phyloP scores from a whole-genome alignment of 2,113 vertebrate species.

The Nematolebias whitei region DNA sequence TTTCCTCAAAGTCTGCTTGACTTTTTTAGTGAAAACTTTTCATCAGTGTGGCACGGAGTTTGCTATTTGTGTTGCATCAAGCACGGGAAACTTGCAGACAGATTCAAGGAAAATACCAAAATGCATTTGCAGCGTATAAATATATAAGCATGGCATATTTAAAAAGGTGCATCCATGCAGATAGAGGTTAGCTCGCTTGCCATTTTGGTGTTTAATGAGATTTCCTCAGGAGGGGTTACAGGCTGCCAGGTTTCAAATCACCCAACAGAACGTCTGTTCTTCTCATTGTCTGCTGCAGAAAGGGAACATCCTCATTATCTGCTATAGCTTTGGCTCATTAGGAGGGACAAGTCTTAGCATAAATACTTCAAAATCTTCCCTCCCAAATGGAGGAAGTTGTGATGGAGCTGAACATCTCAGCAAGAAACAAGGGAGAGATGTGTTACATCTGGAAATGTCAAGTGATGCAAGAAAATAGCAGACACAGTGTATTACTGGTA shows the following conservation, averaged over 20 bases:
- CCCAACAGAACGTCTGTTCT: constrained; percentile 47
- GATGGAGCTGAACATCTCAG: constrained; percentile 1
- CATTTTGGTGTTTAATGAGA: constrained; percentile 74
- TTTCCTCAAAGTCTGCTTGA: constrained; percentile 13
- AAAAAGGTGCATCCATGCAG: constrained; percentile 59
- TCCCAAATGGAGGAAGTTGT: constrained; percentile 6
- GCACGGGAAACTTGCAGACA: constrained; percentile 30
- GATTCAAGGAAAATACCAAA: constrained; percentile 30
- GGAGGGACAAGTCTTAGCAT: constrained; percentile 43
- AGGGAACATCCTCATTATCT: constrained; percentile 70
- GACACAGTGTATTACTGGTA: not conserved
- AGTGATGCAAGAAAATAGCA: constrained; percentile 2
- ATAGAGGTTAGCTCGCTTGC: constrained; percentile 53
- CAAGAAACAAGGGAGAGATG: constrained; percentile 2
- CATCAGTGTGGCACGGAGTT: constrained; percentile 54
- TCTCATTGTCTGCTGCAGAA: constrained; percentile 53
- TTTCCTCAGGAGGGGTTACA: constrained; percentile 62
- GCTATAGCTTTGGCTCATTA: constrained; percentile 60
- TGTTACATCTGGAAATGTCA: constrained; percentile 14
- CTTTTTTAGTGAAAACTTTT: constrained; percentile 56
- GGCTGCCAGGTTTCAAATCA: constrained; percentile 71
- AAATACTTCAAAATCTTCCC: constrained; percentile 37
- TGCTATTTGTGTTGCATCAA: constrained; percentile 43
- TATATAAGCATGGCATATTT: constrained; percentile 60
- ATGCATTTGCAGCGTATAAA: constrained; percentile 17